Base-by-base conservation (phyloP, 2,888 invertebrate species). In the Nineta flava region DNA sequence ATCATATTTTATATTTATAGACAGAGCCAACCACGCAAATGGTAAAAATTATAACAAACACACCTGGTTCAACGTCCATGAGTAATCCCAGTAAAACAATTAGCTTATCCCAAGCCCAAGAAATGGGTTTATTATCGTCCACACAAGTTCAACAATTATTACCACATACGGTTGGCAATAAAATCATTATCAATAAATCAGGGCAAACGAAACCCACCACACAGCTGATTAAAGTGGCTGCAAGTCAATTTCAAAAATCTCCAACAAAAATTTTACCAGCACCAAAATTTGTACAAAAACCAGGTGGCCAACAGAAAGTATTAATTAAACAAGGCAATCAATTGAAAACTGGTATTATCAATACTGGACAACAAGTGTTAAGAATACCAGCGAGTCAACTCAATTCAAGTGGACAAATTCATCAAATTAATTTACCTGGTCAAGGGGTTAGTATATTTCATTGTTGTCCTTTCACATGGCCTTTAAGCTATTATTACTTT, bases 361-460 rank as follows among this genome's bases (percentile, higher is more conserved):
- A 46, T 59, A 64, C 50, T 56, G 65, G 49, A 60, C 67, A 51
- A 60, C 67, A 59, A 60, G 68, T 74, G 6, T 70, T 76, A 52
- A 65, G 71, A 56, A 67, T 72, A 57, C 70, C 71, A 45, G 64
- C 69, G 5, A 65, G 66, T 55, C 71, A 71, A 51, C 66, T 63
- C 55, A 56, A 68, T 71, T 57, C 75, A 40, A 54, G 60, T 9
- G 65, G 65, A 32, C 67, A 81, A 60, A 65, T 82, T n/a, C 81
- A 83, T 65, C 81, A 81, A 60, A 78, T 83, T 53, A 81, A 81
- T 63, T 76, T 81, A 52, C 81, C 81, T 2, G 80, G 81, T 12
- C 78, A 80, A 68, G 81, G 81, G 56, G 79, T 79, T 67, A 69
- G 68, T 62, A 52, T 48, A 32, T 26, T 26, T n/a, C n/a, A n/a